Conservation (phyloP, 35 echinoderm and acorn worm species). For the Strongylocentrotus purpuratus region DNA sequence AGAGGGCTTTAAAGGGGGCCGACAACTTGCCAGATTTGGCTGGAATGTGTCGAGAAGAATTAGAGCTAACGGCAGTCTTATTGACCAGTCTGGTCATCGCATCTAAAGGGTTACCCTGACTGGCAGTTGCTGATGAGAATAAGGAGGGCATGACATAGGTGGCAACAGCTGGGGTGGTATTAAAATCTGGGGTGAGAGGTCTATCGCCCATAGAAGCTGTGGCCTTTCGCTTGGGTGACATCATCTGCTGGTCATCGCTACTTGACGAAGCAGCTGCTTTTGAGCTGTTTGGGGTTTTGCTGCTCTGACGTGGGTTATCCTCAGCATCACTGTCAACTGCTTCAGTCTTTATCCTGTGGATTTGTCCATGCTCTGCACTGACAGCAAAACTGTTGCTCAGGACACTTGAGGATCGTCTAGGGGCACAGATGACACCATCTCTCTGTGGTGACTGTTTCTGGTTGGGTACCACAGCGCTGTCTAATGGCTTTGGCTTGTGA, state of each 20-base stretch:
- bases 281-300: not conserved
- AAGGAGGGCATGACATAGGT: conserved; percentile 18
- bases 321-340: not conserved
- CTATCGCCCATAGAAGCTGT: not conserved
- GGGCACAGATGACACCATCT: conserved; percentile 45
- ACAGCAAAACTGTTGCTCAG: conserved; percentile 2
- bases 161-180: not conserved
- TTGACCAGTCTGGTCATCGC: conserved; percentile 42
- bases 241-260: not conserved
- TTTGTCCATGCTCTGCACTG: conserved; percentile 29
- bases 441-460: not conserved
- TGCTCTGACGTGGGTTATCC: not conserved
- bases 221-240: not conserved
- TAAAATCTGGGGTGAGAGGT: not conserved
- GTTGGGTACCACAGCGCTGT: not conserved
- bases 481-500: conserved; percentile 10
- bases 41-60: conserved; percentile 50
- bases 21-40: conserved; percentile 31
- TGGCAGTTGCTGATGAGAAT: conserved; percentile 9
- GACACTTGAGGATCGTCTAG: conserved; percentile 25
- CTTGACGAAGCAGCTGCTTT: not conserved
- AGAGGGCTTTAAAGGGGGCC: conserved; percentile 20
- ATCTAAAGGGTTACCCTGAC: conserved; percentile 44
- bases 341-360: conserved; percentile 34
- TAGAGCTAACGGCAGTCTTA: conserved; percentile 27